Evolutionary conservation across 1,140 invertebrate genomes (phyloP).

Genomic region (Goniozus legneri): DNA sequence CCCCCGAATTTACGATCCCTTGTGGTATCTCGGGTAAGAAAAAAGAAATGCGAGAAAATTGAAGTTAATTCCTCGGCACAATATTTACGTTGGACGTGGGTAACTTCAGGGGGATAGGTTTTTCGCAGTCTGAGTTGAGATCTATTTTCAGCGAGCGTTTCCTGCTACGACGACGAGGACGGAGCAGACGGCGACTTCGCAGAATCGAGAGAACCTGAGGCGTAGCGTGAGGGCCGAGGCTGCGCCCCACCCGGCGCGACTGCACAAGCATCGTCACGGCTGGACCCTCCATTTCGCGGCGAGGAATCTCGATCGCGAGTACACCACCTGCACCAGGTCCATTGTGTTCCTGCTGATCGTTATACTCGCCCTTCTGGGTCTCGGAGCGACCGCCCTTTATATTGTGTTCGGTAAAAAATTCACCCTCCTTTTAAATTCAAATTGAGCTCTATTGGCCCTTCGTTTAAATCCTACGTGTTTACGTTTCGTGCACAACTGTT

Average conservation of each 20-base stretch:
- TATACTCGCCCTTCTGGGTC: constrained; percentile 40
- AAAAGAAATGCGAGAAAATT: no score
- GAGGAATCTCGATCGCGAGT: constrained; percentile 30
- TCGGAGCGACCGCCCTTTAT: constrained; percentile 44
- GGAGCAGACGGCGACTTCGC: constrained; percentile 44
- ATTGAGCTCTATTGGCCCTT: no score
- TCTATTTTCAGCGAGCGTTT: constrained; percentile 44
- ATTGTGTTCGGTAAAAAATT: constrained; percentile 45
- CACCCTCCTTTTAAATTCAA: no score
- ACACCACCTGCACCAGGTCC: constrained; percentile 39
- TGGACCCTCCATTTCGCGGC: constrained; percentile 47
- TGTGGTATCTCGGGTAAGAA: no score
- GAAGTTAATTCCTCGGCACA: no score
- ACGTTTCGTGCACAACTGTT: no score
- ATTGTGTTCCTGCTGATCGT: constrained; percentile 38
- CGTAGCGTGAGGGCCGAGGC: constrained; percentile 47
- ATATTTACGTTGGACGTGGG: no score
- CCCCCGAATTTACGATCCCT: no score
- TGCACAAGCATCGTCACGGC: constrained; percentile 45
- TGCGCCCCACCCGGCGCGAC: constrained; percentile 43
- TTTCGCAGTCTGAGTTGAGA: no score
- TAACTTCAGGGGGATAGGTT: no score
- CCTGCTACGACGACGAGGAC: no score
- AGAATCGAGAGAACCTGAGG: constrained; percentile 47
- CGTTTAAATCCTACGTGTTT: no score